Percentiles rank a stretch among this genome's conserved stretches.
Conservation (phyloP, 2,113 vertebrate species). For the Empidonax alnorum region DNA sequence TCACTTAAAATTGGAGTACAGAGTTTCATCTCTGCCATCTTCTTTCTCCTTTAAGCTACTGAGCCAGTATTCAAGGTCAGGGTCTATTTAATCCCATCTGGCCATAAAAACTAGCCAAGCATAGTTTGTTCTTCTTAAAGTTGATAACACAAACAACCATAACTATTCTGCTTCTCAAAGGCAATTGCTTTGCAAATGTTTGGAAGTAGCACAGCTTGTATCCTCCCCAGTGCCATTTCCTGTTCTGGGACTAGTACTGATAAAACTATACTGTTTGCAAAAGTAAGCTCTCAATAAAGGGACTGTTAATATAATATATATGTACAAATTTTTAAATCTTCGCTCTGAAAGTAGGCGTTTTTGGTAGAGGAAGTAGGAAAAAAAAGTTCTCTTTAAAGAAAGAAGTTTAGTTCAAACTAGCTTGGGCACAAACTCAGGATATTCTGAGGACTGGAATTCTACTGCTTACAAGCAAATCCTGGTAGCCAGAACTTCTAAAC, state of each 20-base stretch:
- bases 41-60: not conserved
- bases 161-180: not conserved
- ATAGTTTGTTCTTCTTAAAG: not conserved
- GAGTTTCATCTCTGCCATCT: not conserved
- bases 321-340: not conserved
- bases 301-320: not conserved
- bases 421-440: not conserved
- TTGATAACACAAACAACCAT: not conserved
- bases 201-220: not conserved
- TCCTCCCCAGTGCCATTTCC: not conserved
- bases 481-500: not conserved
- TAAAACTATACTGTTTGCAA: not conserved
- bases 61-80: not conserved
- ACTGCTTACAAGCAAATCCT: not conserved
- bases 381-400: not conserved
- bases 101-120: not conserved
- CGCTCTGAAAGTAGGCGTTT: not conserved
- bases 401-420: not conserved
- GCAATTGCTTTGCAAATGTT: not conserved
- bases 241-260: not conserved
- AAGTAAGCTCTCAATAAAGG: not conserved
- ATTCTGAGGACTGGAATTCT: not conserved
- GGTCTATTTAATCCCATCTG: conserved; percentile 17
- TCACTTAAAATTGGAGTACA: not conserved
- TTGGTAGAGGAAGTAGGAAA: not conserved